Percentiles rank a stretch among this genome's conserved stretches.
phyloP scores from a whole-genome alignment of 2,888 invertebrate species.

The Caenorhabditis doughertyi region DNA sequence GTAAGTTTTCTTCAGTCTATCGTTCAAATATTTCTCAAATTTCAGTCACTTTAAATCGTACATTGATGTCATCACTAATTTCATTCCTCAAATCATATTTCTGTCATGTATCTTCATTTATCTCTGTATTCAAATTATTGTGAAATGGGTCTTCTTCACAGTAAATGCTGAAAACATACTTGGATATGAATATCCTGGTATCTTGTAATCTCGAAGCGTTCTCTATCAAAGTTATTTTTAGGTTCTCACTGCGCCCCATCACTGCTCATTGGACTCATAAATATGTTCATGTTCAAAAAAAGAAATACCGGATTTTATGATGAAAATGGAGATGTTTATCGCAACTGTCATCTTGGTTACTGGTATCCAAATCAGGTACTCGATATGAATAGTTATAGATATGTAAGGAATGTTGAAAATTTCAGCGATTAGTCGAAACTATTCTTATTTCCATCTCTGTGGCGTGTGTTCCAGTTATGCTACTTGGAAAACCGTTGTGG shows the following conservation, averaged over 20 bases:
- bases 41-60: conserved; percentile 85
- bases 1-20: conserved; percentile 9
- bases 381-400: neutral
- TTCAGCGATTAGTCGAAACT: conserved; percentile 78
- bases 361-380: conserved; percentile 83
- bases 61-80: conserved; percentile 91
- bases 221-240: conserved; percentile 20
- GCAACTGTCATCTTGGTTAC: conserved; percentile 79
- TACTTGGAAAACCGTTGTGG: conserved; percentile 80
- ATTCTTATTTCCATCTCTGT: conserved; percentile 83
- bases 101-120: conserved; percentile 94
- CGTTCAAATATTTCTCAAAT: neutral
- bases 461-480: conserved; percentile 82
- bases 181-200: conserved; percentile 78
- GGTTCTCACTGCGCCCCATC: conserved; percentile 81
- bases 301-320: conserved; percentile 67
- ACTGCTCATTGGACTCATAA: conserved; percentile 79
- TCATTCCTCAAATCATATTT: conserved; percentile 96
- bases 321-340: conserved; percentile 59
- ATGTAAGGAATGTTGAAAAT: neutral
- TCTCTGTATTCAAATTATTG: conserved; percentile 94
- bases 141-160: conserved; percentile 89
- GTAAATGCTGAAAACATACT: conserved; percentile 68
- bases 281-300: conserved; percentile 78
- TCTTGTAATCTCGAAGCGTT: neutral